Conservation (phyloP, 2,888 invertebrate species). For the Dynastes tityus region DNA sequence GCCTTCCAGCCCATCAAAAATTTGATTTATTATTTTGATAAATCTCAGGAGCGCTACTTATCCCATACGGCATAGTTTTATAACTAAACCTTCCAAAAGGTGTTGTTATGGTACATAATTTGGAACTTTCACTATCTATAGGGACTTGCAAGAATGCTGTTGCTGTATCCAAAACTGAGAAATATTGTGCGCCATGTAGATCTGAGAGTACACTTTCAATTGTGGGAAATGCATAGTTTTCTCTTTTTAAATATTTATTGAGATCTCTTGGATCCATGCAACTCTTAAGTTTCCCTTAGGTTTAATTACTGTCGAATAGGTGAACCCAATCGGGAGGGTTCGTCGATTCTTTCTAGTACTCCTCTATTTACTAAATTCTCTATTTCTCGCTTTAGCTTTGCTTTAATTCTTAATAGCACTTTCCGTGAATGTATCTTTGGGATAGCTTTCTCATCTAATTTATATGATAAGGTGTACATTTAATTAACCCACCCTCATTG, state of each 20-base stretch:
- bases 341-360: background rate
- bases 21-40: conserved; percentile 6
- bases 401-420: no score
- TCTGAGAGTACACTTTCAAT: background rate
- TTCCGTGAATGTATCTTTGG: no score
- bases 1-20: background rate
- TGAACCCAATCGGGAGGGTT: background rate
- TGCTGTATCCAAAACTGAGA: no score
- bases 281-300: no score
- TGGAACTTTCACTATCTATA: no score
- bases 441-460: no score
- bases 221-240: background rate
- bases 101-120: background rate
- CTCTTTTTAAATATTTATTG: conserved; percentile 3
- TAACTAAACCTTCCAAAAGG: background rate
- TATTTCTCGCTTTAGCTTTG: no score
- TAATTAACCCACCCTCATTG: no score
- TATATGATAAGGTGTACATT: no score
- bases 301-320: background rate
- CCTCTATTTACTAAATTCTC: background rate
- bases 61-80: conserved; percentile 13
- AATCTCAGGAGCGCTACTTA: conserved; percentile 1
- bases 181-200: no score
- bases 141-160: no score
- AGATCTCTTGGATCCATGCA: conserved; percentile 11